Percentiles rank a stretch among this genome's conserved stretches.
These are phyloP conservation scores for Pyrrhia umbra DNA, from an alignment of 2,888 invertebrate species.

Conservation along the genomic window DNA sequence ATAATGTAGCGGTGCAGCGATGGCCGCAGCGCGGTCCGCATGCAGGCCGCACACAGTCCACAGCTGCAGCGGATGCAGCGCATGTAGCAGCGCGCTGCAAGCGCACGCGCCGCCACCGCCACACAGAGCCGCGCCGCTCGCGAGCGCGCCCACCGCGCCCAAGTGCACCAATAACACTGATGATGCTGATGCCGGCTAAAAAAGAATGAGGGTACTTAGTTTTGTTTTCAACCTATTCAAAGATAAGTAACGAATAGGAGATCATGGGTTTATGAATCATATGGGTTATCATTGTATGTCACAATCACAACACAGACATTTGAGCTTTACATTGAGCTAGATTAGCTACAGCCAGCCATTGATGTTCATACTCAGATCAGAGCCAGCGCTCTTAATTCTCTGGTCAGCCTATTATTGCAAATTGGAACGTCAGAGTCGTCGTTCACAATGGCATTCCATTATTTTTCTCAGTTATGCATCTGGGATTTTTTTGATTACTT, in stretches of 20 bases:
- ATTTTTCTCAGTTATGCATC: background rate
- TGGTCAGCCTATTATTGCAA: background rate
- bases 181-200: constrained; percentile 92
- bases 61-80: constrained; percentile 93
- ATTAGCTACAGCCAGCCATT: background rate
- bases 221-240: background rate
- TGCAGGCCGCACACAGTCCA: constrained; percentile 96
- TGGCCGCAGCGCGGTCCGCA: constrained; percentile 94
- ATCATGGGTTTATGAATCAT: too few species aligned
- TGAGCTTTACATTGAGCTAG: background rate
- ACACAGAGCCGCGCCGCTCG: constrained; percentile 93
- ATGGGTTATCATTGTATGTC: too few species aligned
- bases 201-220: constrained; percentile 59
- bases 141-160: constrained; percentile 92
- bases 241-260: too few species aligned
- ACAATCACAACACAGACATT: background rate
- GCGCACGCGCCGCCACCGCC: constrained; percentile 92
- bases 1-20: constrained; percentile 95
- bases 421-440: constrained; percentile 1
- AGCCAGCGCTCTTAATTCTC: background rate
- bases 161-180: constrained; percentile 93
- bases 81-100: constrained; percentile 92
- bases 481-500: background rate
- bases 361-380: background rate
- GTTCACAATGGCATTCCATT: background rate